Conservation (phyloP, 1,140 invertebrate genomes). For the Papilio polytes region DNA sequence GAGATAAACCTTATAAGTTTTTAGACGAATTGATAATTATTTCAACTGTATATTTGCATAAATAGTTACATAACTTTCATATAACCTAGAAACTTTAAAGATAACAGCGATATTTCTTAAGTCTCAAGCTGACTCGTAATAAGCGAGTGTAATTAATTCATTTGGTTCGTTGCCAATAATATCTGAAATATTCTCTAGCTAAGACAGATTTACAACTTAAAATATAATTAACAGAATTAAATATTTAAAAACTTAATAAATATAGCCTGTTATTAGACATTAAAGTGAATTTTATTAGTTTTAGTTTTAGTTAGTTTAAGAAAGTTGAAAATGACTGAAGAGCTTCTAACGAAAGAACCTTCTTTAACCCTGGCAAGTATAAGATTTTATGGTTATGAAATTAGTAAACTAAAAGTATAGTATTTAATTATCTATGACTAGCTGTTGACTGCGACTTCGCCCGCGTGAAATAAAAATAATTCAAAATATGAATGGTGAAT, state of each 20-base stretch:
- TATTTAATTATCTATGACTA: no score
- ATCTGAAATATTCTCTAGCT: background rate
- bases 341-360: no score
- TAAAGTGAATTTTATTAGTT: no score
- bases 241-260: background rate
- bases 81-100: conserved; percentile 5
- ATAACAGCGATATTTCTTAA: background rate
- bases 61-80: background rate
- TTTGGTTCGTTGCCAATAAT: background rate
- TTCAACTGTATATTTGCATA: background rate
- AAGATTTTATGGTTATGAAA: background rate
- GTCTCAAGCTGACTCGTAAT: conserved; percentile 5
- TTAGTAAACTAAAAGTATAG: background rate
- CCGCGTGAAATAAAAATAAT: no score
- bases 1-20: no score
- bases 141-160: conserved; percentile 10
- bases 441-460: no score
- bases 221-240: background rate
- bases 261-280: background rate
- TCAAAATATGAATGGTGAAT: no score
- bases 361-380: no score
- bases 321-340: no score
- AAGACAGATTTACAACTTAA: background rate
- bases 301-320: no score
- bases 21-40: no score